Conservation (phyloP, 2,888 invertebrate species). For the Fragum whitleyi region DNA sequence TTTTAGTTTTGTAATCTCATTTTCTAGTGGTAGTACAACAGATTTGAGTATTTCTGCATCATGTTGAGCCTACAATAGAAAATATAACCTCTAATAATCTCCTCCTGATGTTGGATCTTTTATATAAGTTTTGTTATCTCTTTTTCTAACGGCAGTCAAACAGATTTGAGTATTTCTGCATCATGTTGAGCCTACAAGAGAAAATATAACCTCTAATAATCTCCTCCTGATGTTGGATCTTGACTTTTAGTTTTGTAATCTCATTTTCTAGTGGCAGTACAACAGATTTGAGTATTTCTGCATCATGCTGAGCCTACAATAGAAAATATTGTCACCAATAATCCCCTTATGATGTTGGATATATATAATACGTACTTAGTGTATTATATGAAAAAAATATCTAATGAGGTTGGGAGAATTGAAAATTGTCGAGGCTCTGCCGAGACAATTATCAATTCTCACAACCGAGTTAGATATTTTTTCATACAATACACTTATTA, state of each 20-base stretch:
- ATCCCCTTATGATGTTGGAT: conserved; percentile 84
- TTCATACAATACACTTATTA: too few species aligned
- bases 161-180: conserved; percentile 92
- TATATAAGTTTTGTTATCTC: conserved; percentile 95
- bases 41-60: conserved; percentile 94
- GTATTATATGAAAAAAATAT: too few species aligned
- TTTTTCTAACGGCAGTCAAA: conserved; percentile 95
- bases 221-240: conserved; percentile 86
- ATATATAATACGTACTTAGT: too few species aligned
- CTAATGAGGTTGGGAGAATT: too few species aligned
- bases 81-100: conserved; percentile 36
- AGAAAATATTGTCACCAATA: conserved; percentile 24
- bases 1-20: conserved; percentile 94
- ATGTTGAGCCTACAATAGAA: conserved; percentile 88
- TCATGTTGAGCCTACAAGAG: conserved; percentile 90
- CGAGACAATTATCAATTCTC: too few species aligned
- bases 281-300: conserved; percentile 93
- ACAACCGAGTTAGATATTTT: too few species aligned
- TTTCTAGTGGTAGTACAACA: conserved; percentile 94
- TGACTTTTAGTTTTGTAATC: conserved; percentile 94
- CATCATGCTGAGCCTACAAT: conserved; percentile 90
- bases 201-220: conserved; percentile 41
- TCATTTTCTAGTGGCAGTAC: conserved; percentile 95
- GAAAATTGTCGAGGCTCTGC: too few species aligned
- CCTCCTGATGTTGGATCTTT: conserved; percentile 87